Percentiles rank a stretch among this genome's conserved stretches.
These are phyloP conservation scores for Caranx ignobilis DNA, from an alignment of 2,113 vertebrate genomes.

Conservation along the genomic window DNA sequence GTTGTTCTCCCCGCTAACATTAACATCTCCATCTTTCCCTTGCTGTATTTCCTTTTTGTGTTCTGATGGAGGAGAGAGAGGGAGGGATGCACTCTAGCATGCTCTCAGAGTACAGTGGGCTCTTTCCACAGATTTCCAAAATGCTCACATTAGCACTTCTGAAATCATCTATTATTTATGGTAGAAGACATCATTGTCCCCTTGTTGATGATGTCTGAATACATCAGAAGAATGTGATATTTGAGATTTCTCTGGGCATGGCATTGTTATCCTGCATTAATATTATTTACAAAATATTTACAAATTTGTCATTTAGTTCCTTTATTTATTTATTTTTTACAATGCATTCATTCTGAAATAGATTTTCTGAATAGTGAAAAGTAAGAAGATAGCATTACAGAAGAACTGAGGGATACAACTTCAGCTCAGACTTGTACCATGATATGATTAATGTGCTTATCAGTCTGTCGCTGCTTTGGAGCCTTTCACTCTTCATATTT, in stretches of 20 bases:
- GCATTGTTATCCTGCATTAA: neutral
- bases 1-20: constrained; percentile 38
- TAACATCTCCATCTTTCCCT: constrained; percentile 31
- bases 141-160: constrained; percentile 28
- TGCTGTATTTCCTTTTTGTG: constrained; percentile 18
- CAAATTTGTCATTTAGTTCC: neutral
- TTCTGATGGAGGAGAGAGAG: neutral
- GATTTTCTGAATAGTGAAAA: neutral
- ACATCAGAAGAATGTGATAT: constrained; percentile 9
- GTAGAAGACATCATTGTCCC: neutral
- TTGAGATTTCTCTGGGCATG: constrained; percentile 9
- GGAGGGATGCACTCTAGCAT: too few species aligned
- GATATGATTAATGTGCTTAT: too few species aligned
- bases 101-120: neutral
- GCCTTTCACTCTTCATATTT: too few species aligned
- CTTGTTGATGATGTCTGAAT: constrained; percentile 32
- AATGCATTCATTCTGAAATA: too few species aligned
- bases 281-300: neutral
- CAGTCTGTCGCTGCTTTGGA: too few species aligned
- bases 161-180: constrained; percentile 43
- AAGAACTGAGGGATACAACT: too few species aligned
- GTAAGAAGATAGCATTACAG: too few species aligned
- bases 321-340: neutral
- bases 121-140: constrained; percentile 8
- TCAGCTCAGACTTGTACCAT: too few species aligned